Base-by-base conservation (phyloP, 2,113 vertebrate genomes). In the Circaetus cinerascens region DNA sequence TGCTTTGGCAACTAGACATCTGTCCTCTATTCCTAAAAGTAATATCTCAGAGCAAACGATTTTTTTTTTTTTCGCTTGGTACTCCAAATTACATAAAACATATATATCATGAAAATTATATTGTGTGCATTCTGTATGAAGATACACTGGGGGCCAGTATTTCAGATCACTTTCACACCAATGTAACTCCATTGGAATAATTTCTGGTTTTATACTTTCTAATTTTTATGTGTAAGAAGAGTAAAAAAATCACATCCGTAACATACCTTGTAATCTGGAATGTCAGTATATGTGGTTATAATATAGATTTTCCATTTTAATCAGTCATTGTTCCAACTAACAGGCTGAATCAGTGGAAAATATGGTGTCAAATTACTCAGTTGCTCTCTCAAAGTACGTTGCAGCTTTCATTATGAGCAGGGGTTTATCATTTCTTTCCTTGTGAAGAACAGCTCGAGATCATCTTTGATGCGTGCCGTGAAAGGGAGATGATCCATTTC, bases 271-370 rank as follows among this genome's bases (percentile, higher is more conserved):
- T 93, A 43, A 90, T 84, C 72, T 86, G 82, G 76, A 92, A 75
- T 91, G 75, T 94, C 34, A 45, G 27, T 72, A 30, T 86, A 60
- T 78, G 34, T 82, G 32, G 29, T 85, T 82, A 36, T 72, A 88
- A 63, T 84, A 48, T 7, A 78, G 46, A 81, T 95, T 96, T 96
- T 95, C 83, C 78, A 69, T 92, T 96, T 95, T 91, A 93, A 92
- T 97, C 88, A 82, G 73, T 91, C 72, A 88, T 89, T 94, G 67
- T 97, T 94, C 86, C 72, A 91, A 64, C 57, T 88, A 71, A 77
- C 60, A 84, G 62, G n/a, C 48, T 76, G 89, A 95, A 96, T 94
- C 77, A 78, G 67, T 97, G 93, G 90, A 97, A 95, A 96, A 92
- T 94, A 80, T 2, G 63, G 80, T 86, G 45, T 96, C 81, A 50